A percentile compares a stretch with the other conserved stretches of the same genome.
phyloP scores from a whole-genome alignment of 2,888 invertebrate genomes.

The Drosophila aldrichi region DNA sequence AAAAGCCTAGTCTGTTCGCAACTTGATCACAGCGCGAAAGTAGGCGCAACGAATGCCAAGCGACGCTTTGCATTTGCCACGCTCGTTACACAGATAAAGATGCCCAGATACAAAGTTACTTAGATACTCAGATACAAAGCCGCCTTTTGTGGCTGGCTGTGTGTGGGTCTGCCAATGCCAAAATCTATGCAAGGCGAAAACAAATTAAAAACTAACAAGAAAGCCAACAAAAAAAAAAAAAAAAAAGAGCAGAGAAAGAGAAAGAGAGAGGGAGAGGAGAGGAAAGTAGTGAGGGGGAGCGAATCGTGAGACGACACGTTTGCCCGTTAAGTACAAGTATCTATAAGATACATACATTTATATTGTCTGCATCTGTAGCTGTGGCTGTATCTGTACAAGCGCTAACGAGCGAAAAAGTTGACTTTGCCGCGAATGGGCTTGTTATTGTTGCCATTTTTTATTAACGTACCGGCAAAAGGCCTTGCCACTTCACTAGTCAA shows the following conservation, averaged over 20 bases:
- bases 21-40: slow-evolving; percentile 45
- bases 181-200: slow-evolving; percentile 41
- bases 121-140: slow-evolving; percentile 28
- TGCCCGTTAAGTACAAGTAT: slow-evolving; percentile 65
- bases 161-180: slow-evolving; percentile 58
- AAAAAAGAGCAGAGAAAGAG: background rate
- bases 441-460: slow-evolving; percentile 43
- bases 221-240: slow-evolving; percentile 1
- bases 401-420: slow-evolving; percentile 62
- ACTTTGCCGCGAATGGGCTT: slow-evolving; percentile 48
- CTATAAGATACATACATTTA: slow-evolving; percentile 42
- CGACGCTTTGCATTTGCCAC: slow-evolving; percentile 59
- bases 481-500: slow-evolving; percentile 60
- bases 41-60: slow-evolving; percentile 63
- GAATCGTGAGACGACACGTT: slow-evolving; percentile 39
- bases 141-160: slow-evolving; percentile 18
- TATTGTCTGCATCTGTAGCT: slow-evolving; percentile 13
- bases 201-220: slow-evolving; percentile 47
- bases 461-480: slow-evolving; percentile 58
- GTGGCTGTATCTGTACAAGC: slow-evolving; percentile 34
- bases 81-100: slow-evolving; percentile 58
- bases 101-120: slow-evolving; percentile 24
- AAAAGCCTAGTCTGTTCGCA: slow-evolving; percentile 36
- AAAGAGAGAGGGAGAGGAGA: background rate
- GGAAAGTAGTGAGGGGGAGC: slow-evolving; percentile 13